Conservation (phyloP, 2,888 invertebrate genomes). For the Agrypnus murinus region DNA sequence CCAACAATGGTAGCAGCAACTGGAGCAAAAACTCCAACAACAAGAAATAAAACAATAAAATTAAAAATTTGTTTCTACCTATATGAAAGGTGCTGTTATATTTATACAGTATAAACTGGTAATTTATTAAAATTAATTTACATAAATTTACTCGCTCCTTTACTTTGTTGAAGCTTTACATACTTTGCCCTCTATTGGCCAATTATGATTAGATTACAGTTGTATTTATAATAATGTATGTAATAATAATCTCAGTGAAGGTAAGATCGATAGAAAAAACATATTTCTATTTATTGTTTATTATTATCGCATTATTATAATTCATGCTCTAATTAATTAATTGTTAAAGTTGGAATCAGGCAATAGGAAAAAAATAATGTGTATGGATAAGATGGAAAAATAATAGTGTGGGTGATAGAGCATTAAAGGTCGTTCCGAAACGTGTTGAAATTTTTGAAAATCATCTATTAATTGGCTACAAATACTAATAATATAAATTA, state of each 20-base stretch:
- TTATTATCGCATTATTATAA: conserved; percentile 6
- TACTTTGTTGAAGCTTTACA: background rate
- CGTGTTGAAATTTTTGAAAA: conserved; percentile 24
- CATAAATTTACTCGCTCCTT: conserved; percentile 11
- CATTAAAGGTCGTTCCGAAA: conserved; percentile 6
- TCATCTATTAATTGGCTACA: too few species aligned
- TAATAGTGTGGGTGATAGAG: background rate
- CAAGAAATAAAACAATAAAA: background rate
- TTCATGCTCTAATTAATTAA: background rate
- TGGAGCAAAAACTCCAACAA: conserved; percentile 21
- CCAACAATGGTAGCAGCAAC: conserved; percentile 12
- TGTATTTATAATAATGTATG: too few species aligned
- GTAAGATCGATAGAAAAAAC: background rate
- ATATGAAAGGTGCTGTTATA: conserved; percentile 28
- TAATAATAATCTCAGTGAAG: conserved; percentile 5
- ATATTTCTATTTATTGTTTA: background rate
- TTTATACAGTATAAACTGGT: conserved; percentile 9
- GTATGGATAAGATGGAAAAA: too few species aligned
- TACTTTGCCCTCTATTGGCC: background rate
- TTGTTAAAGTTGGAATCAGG: too few species aligned
- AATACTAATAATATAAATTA: too few species aligned
- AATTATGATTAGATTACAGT: background rate
- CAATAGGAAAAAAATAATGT: too few species aligned
- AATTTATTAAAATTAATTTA: conserved; percentile 32
- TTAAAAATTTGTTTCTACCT: conserved; percentile 20